phyloP scores from a whole-genome alignment of 2,113 vertebrate species.

The Tonatia bakeri region DNA sequence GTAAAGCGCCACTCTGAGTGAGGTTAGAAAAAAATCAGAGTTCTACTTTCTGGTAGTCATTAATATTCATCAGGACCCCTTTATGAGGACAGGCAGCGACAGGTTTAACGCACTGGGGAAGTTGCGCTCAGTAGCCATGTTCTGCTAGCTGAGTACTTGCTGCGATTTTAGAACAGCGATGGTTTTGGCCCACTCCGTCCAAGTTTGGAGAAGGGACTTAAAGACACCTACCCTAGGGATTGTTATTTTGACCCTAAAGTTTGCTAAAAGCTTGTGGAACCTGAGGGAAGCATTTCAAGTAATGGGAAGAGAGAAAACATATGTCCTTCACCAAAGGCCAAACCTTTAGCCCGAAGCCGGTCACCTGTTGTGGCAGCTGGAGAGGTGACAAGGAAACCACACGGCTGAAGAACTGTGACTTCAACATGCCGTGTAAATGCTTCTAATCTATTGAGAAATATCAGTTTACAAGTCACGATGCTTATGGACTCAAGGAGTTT shows the following conservation, averaged over 20 bases:
- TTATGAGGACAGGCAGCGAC: not conserved
- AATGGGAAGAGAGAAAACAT: not conserved
- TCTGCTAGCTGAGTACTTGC: not conserved
- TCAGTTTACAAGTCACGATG: not conserved
- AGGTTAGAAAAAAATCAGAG: slow-evolving; percentile 1
- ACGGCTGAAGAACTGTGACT: not conserved
- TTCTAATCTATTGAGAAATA: not conserved
- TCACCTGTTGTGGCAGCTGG: not conserved
- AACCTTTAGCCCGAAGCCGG: not conserved
- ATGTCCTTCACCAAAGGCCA: not conserved
- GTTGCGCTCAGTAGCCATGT: not conserved
- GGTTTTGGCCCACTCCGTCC: not conserved
- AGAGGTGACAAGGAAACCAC: not conserved
- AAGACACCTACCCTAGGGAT: not conserved
- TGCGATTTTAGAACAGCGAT: slow-evolving; percentile 1
- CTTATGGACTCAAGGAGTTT: not conserved
- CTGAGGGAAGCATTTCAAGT: not conserved
- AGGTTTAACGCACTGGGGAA: not conserved
- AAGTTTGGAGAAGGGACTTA: slow-evolving; percentile 44
- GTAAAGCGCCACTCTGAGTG: not conserved
- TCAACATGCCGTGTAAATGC: not conserved
- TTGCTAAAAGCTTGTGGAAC: not conserved
- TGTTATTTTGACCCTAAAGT: not conserved
- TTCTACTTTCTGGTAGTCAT: not conserved
- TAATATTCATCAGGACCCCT: slow-evolving; percentile 24